phyloP scores from a whole-genome alignment of 2,113 vertebrate species.

The Grus americana region DNA sequence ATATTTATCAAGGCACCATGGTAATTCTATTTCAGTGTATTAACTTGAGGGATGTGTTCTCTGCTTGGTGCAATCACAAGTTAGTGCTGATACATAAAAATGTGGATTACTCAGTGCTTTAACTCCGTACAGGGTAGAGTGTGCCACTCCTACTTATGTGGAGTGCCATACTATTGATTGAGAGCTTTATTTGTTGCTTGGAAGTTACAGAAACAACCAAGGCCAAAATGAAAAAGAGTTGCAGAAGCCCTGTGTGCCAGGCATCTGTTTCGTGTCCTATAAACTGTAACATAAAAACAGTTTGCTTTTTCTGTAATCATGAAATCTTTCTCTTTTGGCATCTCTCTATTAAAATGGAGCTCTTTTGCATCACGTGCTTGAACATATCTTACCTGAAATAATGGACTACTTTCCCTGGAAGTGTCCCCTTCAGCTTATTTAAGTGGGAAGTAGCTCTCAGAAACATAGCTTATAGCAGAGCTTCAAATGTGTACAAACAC shows the following conservation, averaged over 20 bases:
- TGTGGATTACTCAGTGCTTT: neutral
- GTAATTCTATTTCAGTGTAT: neutral
- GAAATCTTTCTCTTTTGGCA: neutral
- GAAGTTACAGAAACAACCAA: neutral
- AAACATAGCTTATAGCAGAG: neutral
- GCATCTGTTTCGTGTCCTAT: neutral
- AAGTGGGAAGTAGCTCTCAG: neutral
- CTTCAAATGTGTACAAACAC: rapidly evolving
- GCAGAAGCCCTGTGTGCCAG: neutral
- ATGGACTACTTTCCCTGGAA: neutral
- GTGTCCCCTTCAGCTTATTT: neutral
- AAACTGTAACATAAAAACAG: neutral
- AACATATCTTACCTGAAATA: rapidly evolving
- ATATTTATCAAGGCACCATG: neutral
- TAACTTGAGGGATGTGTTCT: neutral
- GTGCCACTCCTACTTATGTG: neutral
- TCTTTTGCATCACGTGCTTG: neutral
- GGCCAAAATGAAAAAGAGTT: neutral
- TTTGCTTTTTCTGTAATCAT: neutral
- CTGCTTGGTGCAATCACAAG: neutral
- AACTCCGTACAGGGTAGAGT: neutral
- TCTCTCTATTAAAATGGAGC: neutral
- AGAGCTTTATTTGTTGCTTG: neutral
- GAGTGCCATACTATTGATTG: neutral
- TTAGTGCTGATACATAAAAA: neutral